These are phyloP conservation scores for Prietella phreatophila DNA, from an alignment of 2,113 vertebrate species.

Conservation along the genomic window DNA sequence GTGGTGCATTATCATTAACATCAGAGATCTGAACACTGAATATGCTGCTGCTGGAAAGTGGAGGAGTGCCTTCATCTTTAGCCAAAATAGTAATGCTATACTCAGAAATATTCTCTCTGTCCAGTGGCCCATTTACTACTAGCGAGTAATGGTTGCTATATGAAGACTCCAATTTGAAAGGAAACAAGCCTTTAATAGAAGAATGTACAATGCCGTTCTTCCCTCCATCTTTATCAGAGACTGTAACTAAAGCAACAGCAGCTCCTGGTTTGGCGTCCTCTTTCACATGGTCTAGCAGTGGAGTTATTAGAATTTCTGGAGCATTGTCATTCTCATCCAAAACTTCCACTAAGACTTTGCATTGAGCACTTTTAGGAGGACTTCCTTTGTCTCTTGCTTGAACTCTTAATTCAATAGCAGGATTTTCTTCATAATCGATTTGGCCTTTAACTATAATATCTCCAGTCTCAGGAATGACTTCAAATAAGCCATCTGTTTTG, in stretches of 20 bases:
- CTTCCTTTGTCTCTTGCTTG: constrained; percentile 73
- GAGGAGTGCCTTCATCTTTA: constrained; percentile 64
- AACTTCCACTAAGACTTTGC: constrained; percentile 76
- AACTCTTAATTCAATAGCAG: constrained; percentile 75
- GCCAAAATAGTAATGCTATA: constrained; percentile 71
- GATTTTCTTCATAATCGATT: constrained; percentile 75
- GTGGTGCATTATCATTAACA: constrained; percentile 70
- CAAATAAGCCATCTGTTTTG: constrained; percentile 59
- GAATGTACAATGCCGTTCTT: constrained; percentile 70
- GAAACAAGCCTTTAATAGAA: constrained; percentile 56
- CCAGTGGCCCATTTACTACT: constrained; percentile 63
- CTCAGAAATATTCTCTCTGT: constrained; percentile 68
- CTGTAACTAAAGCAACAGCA: constrained; percentile 79
- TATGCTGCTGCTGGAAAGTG: constrained; percentile 63
- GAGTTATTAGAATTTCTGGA: constrained; percentile 78
- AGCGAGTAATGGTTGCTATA: constrained; percentile 72
- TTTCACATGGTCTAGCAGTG: constrained; percentile 70
- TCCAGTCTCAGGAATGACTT: constrained; percentile 56
- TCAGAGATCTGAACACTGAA: constrained; percentile 68
- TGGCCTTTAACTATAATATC: constrained; percentile 66
- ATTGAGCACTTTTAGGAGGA: constrained; percentile 68
- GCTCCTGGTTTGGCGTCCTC: constrained; percentile 77
- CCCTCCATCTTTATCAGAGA: constrained; percentile 78
- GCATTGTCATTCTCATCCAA: constrained; percentile 81
- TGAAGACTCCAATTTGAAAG: constrained; percentile 69